Percentiles rank a stretch among this genome's conserved stretches.
Evolutionary conservation across 2,797 vertebrate species (phyloP).

Genomic region (Gila robusta): DNA sequence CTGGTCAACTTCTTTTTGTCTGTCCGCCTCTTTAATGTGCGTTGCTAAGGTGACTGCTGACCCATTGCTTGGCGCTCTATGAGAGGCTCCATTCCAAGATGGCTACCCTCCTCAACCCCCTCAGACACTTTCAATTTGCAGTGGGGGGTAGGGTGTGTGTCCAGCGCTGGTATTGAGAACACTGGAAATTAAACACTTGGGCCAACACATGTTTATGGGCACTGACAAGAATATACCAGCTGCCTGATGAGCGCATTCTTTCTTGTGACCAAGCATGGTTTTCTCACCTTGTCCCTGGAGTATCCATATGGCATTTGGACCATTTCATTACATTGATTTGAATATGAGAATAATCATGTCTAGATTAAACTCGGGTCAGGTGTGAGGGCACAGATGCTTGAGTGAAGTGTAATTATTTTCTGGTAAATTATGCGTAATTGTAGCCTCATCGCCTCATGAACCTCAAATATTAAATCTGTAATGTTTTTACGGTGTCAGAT

Average conservation of each 20-base stretch:
- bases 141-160: slow-evolving; percentile 35
- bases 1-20: slow-evolving; percentile 50
- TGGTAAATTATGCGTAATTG: slow-evolving; percentile 72
- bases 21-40: slow-evolving; percentile 37
- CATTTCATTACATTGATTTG: slow-evolving; percentile 28
- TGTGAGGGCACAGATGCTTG: slow-evolving; percentile 71
- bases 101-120: slow-evolving; percentile 30
- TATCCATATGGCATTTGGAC: slow-evolving; percentile 29
- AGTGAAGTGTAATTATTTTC: slow-evolving; percentile 73
- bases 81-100: slow-evolving; percentile 48
- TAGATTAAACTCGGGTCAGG: slow-evolving; percentile 67
- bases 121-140: slow-evolving; percentile 28
- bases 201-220: slow-evolving; percentile 3
- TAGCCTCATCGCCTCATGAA: slow-evolving; percentile 72
- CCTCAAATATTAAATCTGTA: slow-evolving; percentile 75
- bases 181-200: slow-evolving; percentile 32
- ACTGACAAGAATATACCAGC: slow-evolving; percentile 35
- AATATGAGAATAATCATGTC: slow-evolving; percentile 43
- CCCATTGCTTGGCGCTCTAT: slow-evolving; percentile 37
- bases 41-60: slow-evolving; percentile 58
- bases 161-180: background rate
- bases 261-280: background rate
- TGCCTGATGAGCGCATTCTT: background rate
- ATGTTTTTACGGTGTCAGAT: slow-evolving; percentile 80
- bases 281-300: slow-evolving; percentile 28